Conservation (phyloP, 2,113 vertebrate species). For the Aleadryas rufinucha region DNA sequence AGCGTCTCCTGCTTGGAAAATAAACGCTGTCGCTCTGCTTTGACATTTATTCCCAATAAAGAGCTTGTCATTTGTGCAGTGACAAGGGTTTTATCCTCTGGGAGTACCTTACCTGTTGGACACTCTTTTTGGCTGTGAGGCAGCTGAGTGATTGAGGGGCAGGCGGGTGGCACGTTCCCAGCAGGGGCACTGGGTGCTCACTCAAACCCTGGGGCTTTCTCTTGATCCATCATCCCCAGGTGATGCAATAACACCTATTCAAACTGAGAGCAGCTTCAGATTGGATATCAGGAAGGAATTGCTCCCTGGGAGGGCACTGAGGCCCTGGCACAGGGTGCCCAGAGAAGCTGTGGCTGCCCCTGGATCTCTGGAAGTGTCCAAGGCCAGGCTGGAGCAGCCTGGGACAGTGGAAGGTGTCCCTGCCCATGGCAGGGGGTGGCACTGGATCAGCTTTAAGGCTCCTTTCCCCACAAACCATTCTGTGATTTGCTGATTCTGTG, state of each 20-base stretch:
- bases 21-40: not conserved
- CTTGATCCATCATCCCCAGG: not conserved
- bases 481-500: not conserved
- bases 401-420: not conserved
- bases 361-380: not conserved
- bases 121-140: not conserved
- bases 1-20: not conserved
- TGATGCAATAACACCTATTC: accelerated
- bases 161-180: accelerated
- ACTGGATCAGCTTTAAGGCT: not conserved
- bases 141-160: not conserved
- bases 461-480: not conserved
- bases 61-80: not conserved
- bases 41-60: slow-evolving; percentile 53
- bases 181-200: not conserved
- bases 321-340: not conserved
- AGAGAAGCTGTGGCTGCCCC: not conserved
- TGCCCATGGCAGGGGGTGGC: not conserved
- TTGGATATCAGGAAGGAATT: not conserved
- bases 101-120: not conserved
- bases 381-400: not conserved
- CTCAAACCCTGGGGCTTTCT: not conserved
- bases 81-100: not conserved
- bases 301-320: accelerated
- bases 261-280: not conserved